Evolutionary conservation across 2,113 vertebrate species (phyloP), one percentile per base, ranked within the genome.

Genomic region (Tor tambroides): DNA sequence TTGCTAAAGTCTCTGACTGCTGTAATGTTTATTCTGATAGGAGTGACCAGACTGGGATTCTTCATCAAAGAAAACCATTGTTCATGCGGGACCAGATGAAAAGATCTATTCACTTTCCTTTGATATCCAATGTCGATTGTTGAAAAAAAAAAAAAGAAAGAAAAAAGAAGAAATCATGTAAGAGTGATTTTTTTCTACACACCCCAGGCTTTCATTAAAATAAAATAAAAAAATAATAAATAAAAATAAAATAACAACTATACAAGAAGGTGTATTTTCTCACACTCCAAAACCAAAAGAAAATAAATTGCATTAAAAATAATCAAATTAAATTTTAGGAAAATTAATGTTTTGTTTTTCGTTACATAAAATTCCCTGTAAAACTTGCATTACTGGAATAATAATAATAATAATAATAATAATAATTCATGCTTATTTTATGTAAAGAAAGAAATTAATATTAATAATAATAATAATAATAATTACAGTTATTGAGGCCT

Each of bases 21-120:
- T 28, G 41, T 81, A 17, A 26, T 83, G 41, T 69, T 83, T 49
- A 67, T 82, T 67, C 61, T 65, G 80, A 82, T 46, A 82, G 80
- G 80, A 82, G 80, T 67, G 41, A 82, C 61, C 80, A 82, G 61
- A 67, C 80, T 67, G 21, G n/a, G 23, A 56, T 43, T 30, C 26
- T 49, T 19, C 41, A 12, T 82, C 61, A 82, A 82, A 82, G 61
- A 82, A 67, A 46, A 14, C 21, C 19, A 6, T 80, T 80, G 54
- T 61, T 43, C 59, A 28, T 4, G 41, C 1, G 2, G 23, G 41
- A 82, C 5, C 41, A 82, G 38, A 82, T 67, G 59, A 82, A 67
- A 82, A 30, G 26, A 30, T 43, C 61, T 67, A 30, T 82, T 82
- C 80, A 67, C 41, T 81, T 30, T 43, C 61, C 41, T 82, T 67